phyloP scores from a whole-genome alignment of 2,113 vertebrate species.

The Heteronetta atricapilla region DNA sequence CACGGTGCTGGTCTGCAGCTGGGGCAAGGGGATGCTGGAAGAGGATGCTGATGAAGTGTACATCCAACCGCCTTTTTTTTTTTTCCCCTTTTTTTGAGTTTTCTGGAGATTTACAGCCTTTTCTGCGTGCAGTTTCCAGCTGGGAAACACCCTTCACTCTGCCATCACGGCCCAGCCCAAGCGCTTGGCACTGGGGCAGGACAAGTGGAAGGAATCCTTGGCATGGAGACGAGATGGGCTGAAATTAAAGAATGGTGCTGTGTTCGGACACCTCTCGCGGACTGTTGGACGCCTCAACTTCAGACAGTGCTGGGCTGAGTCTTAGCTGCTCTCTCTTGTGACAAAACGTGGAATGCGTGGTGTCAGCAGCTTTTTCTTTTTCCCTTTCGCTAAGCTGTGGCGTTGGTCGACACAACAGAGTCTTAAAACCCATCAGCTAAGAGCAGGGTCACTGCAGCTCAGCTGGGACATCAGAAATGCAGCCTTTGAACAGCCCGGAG shows the following conservation, averaged over 20 bases:
- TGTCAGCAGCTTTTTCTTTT: background rate
- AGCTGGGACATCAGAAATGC: rapidly evolving
- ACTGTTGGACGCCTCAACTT: background rate
- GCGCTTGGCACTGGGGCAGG: rapidly evolving
- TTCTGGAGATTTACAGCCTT: background rate
- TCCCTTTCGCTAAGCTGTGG: background rate
- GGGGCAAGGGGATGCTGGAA: background rate
- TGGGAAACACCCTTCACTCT: background rate
- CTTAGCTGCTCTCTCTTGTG: background rate
- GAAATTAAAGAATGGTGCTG: background rate
- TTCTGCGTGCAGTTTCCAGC: background rate
- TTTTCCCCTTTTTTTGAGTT: too few relatives aligned
- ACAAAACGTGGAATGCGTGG: rapidly evolving
- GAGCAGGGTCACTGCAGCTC: background rate
- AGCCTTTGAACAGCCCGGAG: rapidly evolving
- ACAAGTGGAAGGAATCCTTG: background rate
- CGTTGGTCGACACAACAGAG: background rate
- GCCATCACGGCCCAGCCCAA: rapidly evolving
- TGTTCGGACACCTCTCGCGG: background rate
- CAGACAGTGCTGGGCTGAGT: background rate
- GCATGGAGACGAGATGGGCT: background rate
- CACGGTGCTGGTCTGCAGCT: background rate
- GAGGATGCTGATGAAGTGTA: background rate
- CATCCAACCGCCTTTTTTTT: rapidly evolving
- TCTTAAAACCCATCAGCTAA: background rate